Base-by-base conservation (phyloP, 2,888 invertebrate species). In the Aspidapion aeneum region DNA sequence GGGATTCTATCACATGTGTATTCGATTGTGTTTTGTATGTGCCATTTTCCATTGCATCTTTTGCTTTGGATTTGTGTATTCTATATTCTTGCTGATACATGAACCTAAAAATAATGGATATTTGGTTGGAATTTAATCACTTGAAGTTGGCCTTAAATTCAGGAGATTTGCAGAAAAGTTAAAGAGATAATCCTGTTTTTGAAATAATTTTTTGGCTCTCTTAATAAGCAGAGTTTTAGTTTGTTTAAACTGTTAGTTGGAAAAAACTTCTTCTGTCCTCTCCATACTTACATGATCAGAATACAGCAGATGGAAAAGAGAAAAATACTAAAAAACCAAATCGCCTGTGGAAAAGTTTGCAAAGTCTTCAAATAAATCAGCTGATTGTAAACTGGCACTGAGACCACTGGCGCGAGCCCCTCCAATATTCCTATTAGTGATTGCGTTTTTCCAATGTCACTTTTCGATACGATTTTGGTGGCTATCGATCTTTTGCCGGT, bases 361-460 rank as follows among this genome's bases (percentile, higher is more conserved):
- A 85, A 69, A 0, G 85, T 86, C 35, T 74, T 76, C 12, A 82
- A 77, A 72, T 86, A 86, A 66, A 86, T 80, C 60, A 81, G 78
- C 60, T 70, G 67, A 70, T 82, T 85, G 77, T 85, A 86, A 60
- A 85, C 76, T 0, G 85, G 85, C 1, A 83, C 82, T 73, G 84
- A 82, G 62, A 84, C 77, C 60, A 84, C 81, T 1, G 84, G 83
- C 2, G 84, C 83, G 68, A 85, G 68, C 1, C 84, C 83, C 74
- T 86, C 86, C 22, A 83, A 83, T 77, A 86, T 82, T 66, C 84
- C 85, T 70, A 86, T 82, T 73, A 86, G 81, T 74, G 86, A 86
- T 65, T 78, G 77, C 9, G 77, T 74, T 72, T 79, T 79, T 20
- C 78, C 79, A 55, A 78, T 67, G 68, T 79, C 76, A 51, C 74